Conservation (phyloP, 2,888 invertebrate genomes). For the Apamea epomidion region DNA sequence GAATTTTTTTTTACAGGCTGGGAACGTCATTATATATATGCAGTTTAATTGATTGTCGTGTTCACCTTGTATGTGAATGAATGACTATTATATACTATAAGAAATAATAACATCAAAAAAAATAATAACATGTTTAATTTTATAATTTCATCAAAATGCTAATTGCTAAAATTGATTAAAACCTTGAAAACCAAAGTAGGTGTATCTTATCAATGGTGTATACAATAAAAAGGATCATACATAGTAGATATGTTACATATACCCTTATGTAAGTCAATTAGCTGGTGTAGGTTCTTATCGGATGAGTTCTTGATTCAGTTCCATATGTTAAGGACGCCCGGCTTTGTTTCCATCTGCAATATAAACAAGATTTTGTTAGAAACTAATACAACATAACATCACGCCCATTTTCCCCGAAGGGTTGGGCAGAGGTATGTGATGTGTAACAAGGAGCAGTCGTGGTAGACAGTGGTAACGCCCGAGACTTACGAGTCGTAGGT, state of each 20-base stretch:
- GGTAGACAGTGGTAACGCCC: too few relatives aligned
- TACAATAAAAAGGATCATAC: neutral
- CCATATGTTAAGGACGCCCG: constrained; percentile 5
- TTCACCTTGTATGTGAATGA: neutral
- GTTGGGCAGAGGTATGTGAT: too few relatives aligned
- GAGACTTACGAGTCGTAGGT: too few relatives aligned
- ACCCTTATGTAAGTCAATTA: too few relatives aligned
- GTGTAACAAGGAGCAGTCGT: too few relatives aligned
- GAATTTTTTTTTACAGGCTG: too few relatives aligned
- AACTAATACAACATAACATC: neutral
- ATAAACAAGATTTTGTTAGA: neutral
- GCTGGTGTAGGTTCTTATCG: neutral
- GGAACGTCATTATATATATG: too few relatives aligned
- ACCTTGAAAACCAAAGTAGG: neutral
- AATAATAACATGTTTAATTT: neutral
- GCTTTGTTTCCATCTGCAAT: constrained; percentile 27
- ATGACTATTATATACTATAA: neutral
- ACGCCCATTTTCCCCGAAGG: too few relatives aligned
- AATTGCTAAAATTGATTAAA: neutral
- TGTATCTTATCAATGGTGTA: neutral
- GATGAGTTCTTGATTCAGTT: neutral
- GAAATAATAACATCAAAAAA: neutral
- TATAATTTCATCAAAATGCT: too few relatives aligned
- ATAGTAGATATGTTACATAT: neutral
- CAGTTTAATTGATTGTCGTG: neutral